phyloP scores from a whole-genome alignment of 2,113 vertebrate genomes.

The Burhinus oedicnemus region DNA sequence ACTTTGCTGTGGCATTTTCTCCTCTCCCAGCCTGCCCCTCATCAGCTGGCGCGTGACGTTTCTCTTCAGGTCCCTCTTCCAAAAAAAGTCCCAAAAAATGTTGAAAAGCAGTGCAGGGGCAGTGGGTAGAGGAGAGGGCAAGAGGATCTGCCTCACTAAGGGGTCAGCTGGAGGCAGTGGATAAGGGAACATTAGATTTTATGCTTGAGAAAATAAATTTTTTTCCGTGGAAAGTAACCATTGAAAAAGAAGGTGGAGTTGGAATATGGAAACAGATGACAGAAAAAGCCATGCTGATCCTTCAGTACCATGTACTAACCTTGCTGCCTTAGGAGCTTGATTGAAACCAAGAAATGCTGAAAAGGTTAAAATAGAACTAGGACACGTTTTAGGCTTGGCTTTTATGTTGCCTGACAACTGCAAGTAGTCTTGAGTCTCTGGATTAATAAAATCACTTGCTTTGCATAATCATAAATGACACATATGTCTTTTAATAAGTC shows the following conservation, averaged over 20 bases:
- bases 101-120: not conserved
- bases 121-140: too few relatives aligned
- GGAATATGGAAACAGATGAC: not conserved
- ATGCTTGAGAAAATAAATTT: not conserved
- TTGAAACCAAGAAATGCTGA: not conserved
- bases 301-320: accelerated
- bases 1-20: not conserved
- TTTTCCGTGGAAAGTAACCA: not conserved
- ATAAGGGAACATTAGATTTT: not conserved
- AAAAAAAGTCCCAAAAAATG: not conserved
- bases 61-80: not conserved
- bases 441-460: not conserved
- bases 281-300: not conserved
- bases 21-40: not conserved
- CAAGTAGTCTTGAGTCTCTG: not conserved
- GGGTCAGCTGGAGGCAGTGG: not conserved
- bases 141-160: not conserved
- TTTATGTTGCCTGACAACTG: not conserved
- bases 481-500: not conserved
- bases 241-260: not conserved
- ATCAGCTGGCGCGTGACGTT: not conserved
- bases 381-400: not conserved
- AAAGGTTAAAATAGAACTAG: not conserved
- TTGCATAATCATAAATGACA: not conserved
- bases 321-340: not conserved